Evolutionary conservation across 2,888 invertebrate genomes (phyloP), one percentile per base, ranked within the genome.

Genomic region (Megaustenia siamemsis): DNA sequence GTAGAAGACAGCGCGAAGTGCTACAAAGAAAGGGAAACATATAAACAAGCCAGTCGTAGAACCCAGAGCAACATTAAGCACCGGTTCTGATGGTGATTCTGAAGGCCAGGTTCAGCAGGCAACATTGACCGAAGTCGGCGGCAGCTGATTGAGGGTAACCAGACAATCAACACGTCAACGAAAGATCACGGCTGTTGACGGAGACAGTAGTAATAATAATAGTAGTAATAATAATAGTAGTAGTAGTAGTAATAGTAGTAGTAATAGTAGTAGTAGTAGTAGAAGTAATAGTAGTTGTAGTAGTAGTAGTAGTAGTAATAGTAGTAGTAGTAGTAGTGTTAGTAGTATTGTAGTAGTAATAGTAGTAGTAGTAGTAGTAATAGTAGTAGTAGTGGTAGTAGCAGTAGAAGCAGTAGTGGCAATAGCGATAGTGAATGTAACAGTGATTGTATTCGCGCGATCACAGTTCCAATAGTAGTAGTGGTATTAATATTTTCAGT

Each of bases 271-370:
- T 76, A 76, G 85, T 68, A 85, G 85, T 76, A 76, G 82, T 53
- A 76, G 84, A 75, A 86, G 86, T 66, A 79, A 76, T 75, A 85
- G 84, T 66, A 86, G 86, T 63, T 81, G 86, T 75, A 86, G 86
- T 75, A 86, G 84, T 68, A 86, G 84, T 73, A 85, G 84, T 53
- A 85, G 86, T 75, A 86, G 86, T 38, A 86, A 73, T 32, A 86
- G 86, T 56, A 86, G 83, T 84, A 83, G 83, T 78, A 86, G 84
- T 73, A 82, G 71, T 56, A 71, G 82, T 71, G 71, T 53, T 18
- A 82, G 71, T 28, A 80, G 84, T 38, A 28, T 28, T 69, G 71
- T 49, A 71, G 69, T 43, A 69, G 80, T 21, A 81, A 66, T 43
- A 81, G 80, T 66, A 81, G 80, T 77, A 69, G 78, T 60, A 69